Base-by-base conservation (phyloP, 2,888 invertebrate species). In the Meteorus cinctellus region DNA sequence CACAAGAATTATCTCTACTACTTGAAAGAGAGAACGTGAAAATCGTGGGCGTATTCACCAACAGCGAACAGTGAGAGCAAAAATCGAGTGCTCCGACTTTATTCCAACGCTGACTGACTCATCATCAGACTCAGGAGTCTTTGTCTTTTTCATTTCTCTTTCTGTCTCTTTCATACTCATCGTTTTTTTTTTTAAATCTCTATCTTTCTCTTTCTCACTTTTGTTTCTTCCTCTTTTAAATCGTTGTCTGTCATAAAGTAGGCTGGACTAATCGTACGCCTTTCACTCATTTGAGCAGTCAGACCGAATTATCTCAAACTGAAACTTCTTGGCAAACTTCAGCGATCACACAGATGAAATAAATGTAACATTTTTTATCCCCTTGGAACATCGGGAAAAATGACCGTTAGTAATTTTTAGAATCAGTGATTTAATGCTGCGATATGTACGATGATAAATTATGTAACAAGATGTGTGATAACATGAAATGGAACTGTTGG, bases 91-190 rank as follows among this genome's bases (percentile, higher is more conserved):
- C 31, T 10, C 55, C 19, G 55, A 55, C 45, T 19, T 72, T 63
- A 48, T 63, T n/a, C 63, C 62, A 63, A 72, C n/a, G 63, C 69
- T 75, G 75, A 75, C 69, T 75, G 75, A 75, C 75, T 75, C 75
- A 75, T 75, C 51, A 63, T 36, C 55, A 51, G 59, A 31, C 27
- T 36, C 55, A 51, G 59, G 19, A 48, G 59, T 60, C 36, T 60
- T 41, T 59, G 34, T 60, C 16, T 41, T 10, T 19, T 65, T 63
- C 34, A 1, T 63, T 24, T 68, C n/a, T 48, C 19, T 6, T 24
- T 2, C 55, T 19, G 4, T 10, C 8, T 19, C 55, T 19, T 55
- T 55, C 1, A 6, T 19, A 1, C 19, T 55, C 8, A 8, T 55
- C n/a, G 19, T 19, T 34, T 34, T 34, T 34, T 34, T 4, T 34